These are phyloP conservation scores for Ophioninae sp. DNA, from an alignment of 2,888 invertebrate species.

Conservation along the genomic window DNA sequence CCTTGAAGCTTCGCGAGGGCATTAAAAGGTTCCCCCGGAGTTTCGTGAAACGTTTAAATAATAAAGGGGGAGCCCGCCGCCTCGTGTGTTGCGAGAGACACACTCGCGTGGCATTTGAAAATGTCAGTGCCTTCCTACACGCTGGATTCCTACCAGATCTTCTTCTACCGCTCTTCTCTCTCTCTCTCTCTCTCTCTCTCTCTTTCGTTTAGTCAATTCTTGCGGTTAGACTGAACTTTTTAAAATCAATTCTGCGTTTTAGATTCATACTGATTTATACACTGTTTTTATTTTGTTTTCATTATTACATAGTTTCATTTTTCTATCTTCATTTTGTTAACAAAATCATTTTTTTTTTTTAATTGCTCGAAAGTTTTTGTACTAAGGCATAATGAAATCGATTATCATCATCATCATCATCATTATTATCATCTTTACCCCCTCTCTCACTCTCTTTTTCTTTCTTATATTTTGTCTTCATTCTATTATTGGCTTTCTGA, in stretches of 20 bases:
- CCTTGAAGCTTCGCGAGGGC: neutral
- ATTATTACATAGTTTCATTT: no score
- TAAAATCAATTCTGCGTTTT: neutral
- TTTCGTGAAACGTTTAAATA: constrained; percentile 49
- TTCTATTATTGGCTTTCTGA: constrained; percentile 5
- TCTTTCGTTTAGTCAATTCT: neutral
- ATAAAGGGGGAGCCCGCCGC: constrained; percentile 69
- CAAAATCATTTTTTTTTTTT: no score
- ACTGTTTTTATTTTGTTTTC: no score
- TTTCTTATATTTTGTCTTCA: no score
- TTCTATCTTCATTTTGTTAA: no score
- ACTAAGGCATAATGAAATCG: no score
- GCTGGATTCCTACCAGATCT: constrained; percentile 54
- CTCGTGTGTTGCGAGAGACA: constrained; percentile 55
- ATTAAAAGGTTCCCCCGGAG: constrained; percentile 5
- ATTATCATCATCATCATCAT: no score
- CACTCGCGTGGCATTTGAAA: constrained; percentile 75
- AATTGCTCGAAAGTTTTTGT: no score
- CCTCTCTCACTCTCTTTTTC: constrained; percentile 17
- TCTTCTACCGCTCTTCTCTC: neutral
- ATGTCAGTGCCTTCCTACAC: constrained; percentile 79
- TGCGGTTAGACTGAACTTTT: neutral
- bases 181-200: constrained; percentile 27
- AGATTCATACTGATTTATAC: no score
- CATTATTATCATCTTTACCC: neutral